These are phyloP conservation scores for Notodonta dromedarius DNA, from an alignment of 2,888 invertebrate genomes.

Conservation along the genomic window DNA sequence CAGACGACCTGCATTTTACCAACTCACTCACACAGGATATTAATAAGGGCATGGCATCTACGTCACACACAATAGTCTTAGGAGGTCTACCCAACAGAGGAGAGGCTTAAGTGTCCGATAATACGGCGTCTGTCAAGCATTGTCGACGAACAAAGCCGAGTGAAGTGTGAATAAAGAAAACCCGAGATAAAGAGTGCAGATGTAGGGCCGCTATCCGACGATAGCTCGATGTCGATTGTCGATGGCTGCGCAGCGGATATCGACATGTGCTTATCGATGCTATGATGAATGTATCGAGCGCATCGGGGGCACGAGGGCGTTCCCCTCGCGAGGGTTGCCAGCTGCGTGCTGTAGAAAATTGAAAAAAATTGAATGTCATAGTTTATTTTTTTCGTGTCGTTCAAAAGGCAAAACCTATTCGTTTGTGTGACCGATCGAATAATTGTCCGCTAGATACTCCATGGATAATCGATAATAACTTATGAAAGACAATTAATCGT, in stretches of 20 bases:
- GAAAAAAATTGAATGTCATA: not conserved
- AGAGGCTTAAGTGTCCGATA: not conserved
- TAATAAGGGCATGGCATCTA: not conserved
- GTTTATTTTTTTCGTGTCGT: not conserved
- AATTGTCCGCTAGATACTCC: not conserved
- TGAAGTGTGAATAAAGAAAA: conserved; percentile 3
- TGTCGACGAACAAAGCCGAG: not conserved
- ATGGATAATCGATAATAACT: not conserved
- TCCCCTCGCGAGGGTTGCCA: conserved; percentile 1
- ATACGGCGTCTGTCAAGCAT: not conserved
- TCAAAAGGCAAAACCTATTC: not conserved
- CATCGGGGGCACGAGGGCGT: conserved; percentile 5
- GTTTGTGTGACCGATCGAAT: not conserved
- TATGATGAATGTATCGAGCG: conserved; percentile 2
- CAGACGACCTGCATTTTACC: too few relatives aligned
- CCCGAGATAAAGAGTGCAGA: conserved; percentile 1
- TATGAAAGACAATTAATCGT: not conserved
- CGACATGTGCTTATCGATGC: not conserved
- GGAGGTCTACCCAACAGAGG: not conserved
- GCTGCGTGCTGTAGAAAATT: not conserved
- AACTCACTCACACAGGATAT: not conserved
- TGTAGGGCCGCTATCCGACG: not conserved
- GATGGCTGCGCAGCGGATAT: not conserved
- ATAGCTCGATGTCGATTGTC: not conserved
- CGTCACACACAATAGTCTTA: not conserved